Evolutionary conservation across 1,140 invertebrate species (phyloP).

Genomic region (Pteromalus puparum): DNA sequence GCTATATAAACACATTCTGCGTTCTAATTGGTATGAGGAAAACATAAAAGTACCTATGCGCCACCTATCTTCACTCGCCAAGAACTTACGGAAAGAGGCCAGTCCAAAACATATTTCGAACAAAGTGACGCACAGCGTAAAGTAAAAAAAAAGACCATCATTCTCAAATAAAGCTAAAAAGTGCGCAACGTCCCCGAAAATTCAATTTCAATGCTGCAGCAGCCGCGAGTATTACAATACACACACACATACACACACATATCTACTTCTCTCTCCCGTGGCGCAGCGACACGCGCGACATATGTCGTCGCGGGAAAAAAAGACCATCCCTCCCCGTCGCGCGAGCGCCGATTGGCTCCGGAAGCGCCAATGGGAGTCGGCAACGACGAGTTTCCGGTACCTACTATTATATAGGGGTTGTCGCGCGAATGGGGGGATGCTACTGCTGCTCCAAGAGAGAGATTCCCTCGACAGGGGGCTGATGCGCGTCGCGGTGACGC

Average conservation of each 20-base stretch:
- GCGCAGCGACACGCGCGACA: neutral
- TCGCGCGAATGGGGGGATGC: slow-evolving; percentile 20
- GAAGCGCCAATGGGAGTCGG: slow-evolving; percentile 3
- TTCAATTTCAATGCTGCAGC: neutral
- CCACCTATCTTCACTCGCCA: too few species aligned
- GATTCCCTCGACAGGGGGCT: slow-evolving; percentile 49
- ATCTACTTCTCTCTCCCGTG: neutral
- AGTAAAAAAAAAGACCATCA: too few species aligned
- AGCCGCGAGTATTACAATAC: neutral
- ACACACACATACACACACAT: neutral
- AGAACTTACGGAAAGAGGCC: too few species aligned
- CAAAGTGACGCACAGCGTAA: too few species aligned
- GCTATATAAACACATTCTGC: too few species aligned
- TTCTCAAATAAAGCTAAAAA: too few species aligned
- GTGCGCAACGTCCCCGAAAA: slow-evolving; percentile 14
- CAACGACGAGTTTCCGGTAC: neutral
- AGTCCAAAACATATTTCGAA: too few species aligned
- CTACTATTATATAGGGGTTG: neutral
- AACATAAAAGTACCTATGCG: too few species aligned
- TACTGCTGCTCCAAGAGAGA: slow-evolving; percentile 44
- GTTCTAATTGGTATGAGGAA: too few species aligned
- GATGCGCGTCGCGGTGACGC: slow-evolving; percentile 60
- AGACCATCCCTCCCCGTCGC: neutral
- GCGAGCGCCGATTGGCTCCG: neutral
- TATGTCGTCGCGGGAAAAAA: slow-evolving; percentile 1